phyloP scores from a whole-genome alignment of 2,888 invertebrate genomes.

The Plebejus anna region DNA sequence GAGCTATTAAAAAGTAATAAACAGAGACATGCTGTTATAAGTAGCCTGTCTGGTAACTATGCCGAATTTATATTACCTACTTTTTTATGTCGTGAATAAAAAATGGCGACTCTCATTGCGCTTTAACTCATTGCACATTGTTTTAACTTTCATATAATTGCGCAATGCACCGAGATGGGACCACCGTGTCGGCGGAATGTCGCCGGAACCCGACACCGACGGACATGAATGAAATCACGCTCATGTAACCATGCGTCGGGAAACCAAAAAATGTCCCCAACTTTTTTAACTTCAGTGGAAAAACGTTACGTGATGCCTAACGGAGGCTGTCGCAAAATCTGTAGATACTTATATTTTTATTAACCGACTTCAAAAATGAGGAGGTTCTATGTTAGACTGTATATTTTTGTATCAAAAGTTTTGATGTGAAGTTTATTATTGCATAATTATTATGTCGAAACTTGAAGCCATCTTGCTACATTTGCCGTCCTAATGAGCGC shows the following conservation, averaged over 20 bases:
- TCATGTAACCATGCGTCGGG: not conserved
- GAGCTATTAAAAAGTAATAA: not conserved
- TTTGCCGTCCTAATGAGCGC: too few species aligned
- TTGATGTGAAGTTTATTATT: too few species aligned
- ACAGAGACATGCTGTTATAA: not conserved
- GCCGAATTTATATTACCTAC: not conserved
- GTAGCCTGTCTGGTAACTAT: not conserved
- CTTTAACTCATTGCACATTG: not conserved
- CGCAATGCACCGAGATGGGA: slow-evolving; percentile 35
- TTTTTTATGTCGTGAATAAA: not conserved
- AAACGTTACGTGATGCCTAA: slow-evolving; percentile 5
- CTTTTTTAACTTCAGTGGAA: slow-evolving; percentile 8
- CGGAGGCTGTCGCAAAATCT: not conserved
- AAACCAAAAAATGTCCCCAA: slow-evolving; percentile 28
- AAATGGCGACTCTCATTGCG: not conserved
- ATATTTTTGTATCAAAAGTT: too few species aligned
- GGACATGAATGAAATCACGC: slow-evolving; percentile 48
- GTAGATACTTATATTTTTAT: not conserved
- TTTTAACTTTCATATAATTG: slow-evolving; percentile 3
- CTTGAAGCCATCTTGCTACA: too few species aligned
- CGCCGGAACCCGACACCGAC: slow-evolving; percentile 56
- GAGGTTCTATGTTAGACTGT: too few species aligned
- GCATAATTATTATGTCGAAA: too few species aligned
- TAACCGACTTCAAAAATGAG: too few species aligned
- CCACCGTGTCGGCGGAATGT: slow-evolving; percentile 57